A percentile compares a stretch with the other conserved stretches of the same genome.
phyloP scores from a whole-genome alignment of 2,888 invertebrate species.

The Acholoe squamosa region DNA sequence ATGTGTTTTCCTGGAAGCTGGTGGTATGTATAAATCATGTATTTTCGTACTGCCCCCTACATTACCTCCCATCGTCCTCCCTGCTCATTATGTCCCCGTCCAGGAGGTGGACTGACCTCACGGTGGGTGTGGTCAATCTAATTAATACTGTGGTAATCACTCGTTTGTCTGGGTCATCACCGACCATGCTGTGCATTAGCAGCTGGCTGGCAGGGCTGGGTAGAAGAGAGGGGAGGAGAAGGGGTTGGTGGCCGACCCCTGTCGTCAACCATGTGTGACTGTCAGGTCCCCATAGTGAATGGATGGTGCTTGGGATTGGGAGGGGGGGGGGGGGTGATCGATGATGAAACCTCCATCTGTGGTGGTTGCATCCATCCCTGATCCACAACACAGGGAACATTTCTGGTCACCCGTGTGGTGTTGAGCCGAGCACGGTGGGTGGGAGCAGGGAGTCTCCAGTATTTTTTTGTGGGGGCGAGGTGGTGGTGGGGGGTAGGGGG shows the following conservation, averaged over 20 bases:
- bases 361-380: not conserved
- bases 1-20: too few relatives aligned
- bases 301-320: not conserved
- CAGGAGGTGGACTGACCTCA: not conserved
- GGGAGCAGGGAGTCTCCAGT: not conserved
- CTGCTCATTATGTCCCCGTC: not conserved
- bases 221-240: not conserved
- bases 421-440: not conserved
- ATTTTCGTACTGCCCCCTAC: too few relatives aligned
- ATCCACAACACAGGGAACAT: not conserved
- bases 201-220: not conserved
- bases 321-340: not conserved
- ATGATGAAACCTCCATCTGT: not conserved
- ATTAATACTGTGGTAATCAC: conserved; percentile 7
- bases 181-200: not conserved
- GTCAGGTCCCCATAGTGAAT: not conserved
- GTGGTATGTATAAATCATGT: too few relatives aligned
- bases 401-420: conserved; percentile 13
- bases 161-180: conserved; percentile 1
- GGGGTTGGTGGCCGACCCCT: not conserved
- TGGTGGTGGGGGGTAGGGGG: too few relatives aligned
- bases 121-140: not conserved
- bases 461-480: too few relatives aligned
- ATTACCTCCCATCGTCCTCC: not conserved
- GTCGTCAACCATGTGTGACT: conserved; percentile 1